Evolutionary conservation across 2,797 vertebrate genomes (phyloP), one percentile per base, ranked within the genome.

Genomic region (Sphenodon punctatus): DNA sequence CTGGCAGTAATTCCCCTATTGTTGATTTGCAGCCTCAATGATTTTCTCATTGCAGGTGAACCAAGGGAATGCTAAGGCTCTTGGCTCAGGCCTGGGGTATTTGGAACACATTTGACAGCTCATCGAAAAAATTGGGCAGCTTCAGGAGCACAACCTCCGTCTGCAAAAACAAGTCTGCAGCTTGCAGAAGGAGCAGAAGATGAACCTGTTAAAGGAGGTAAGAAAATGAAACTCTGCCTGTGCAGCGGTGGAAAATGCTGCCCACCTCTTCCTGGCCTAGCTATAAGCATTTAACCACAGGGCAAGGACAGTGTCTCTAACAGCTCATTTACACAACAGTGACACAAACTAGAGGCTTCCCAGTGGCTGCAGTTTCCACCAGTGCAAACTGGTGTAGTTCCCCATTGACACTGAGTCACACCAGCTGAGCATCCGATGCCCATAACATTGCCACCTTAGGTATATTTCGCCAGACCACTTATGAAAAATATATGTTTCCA

Each of bases 101-200:
- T 89, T 98, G 90, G 96, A 97, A 85, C 97, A 98, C 84, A 97
- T 98, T 76, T 98, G 97, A 84, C 97, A 97, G 42, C 96, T 98
- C 55, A 96, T 98, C 10, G 97, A 98, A 93, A 98, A 97, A 94
- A 98, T 98, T 16, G 95, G 97, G 22, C 97, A 97, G 79, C 95
- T 98, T 38, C 97, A 98, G 93, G 97, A 98, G 75, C 95, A 95
- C 85, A 98, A 97, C 83, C 89, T 97, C 4, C 93, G 78, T 75
- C 94, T 98, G 55, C 97, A 97, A 89, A 97, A 95, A 65, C 96
- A 97, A 92, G 93, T 97, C 63, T 97, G 95, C 79, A 74, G 83
- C 77, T 92, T 97, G 77, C 96, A 98, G 91, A 97, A 96, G 66
- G 94, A 95, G 6, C 85, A 91, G 81, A 94, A 92, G 73, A 93